Conservation (phyloP, 1,140 invertebrate genomes). For the Geopemphigus sp. region DNA sequence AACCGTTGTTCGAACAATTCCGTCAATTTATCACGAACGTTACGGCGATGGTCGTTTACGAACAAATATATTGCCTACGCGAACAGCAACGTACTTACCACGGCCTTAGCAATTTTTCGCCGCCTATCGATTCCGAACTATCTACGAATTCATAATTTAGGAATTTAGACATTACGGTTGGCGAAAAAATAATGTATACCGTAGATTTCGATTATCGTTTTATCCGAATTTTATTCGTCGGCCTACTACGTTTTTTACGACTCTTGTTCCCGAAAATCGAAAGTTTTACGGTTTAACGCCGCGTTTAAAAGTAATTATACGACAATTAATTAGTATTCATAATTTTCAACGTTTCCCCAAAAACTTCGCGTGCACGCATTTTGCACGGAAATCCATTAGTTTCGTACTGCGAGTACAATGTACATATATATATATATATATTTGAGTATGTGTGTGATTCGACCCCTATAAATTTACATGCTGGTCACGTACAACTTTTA, state of each 20-base stretch:
- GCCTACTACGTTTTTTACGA: too few species aligned
- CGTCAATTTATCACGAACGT: conserved; percentile 13
- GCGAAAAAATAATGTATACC: too few species aligned
- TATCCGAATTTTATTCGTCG: too few species aligned
- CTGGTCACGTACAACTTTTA: conserved; percentile 46
- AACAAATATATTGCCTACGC: background rate
- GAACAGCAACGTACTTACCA: too few species aligned
- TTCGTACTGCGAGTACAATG: background rate
- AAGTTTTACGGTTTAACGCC: background rate
- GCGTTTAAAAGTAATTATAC: conserved; percentile 3
- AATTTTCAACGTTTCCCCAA: conserved; percentile 1
- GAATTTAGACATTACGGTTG: too few species aligned
- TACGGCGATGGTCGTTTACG: background rate
- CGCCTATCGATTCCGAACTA: too few species aligned
- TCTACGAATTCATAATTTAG: too few species aligned
- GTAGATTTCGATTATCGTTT: too few species aligned
- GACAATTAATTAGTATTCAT: conserved; percentile 41
- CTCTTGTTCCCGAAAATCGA: background rate
- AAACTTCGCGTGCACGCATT: conserved; percentile 11
- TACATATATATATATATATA: background rate
- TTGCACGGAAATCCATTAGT: conserved; percentile 7
- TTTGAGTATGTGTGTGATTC: conserved; percentile 9
- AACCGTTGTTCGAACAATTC: background rate
- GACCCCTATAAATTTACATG: conserved; percentile 34
- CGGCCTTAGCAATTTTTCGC: too few species aligned